phyloP scores from a whole-genome alignment of 2,797 vertebrate genomes.

The Myioborus melanocephalus region DNA sequence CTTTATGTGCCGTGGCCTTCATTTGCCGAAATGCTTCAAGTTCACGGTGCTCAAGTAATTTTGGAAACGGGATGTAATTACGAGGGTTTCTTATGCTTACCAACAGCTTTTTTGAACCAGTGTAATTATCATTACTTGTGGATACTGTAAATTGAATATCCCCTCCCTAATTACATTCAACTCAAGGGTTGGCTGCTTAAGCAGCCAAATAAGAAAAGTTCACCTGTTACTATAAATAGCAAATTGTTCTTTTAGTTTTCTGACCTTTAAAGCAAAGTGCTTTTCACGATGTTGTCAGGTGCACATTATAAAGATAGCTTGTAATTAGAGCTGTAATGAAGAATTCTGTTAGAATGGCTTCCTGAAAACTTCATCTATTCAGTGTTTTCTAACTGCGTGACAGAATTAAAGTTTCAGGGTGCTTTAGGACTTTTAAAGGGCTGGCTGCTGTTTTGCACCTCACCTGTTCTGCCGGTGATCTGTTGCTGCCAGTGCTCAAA shows the following conservation, averaged over 20 bases:
- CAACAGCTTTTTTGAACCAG: slow-evolving; percentile 80
- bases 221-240: slow-evolving; percentile 77
- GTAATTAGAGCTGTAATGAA: slow-evolving; percentile 82
- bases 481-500: slow-evolving; percentile 21
- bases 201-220: slow-evolving; percentile 80
- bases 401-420: slow-evolving; percentile 67
- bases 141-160: slow-evolving; percentile 87
- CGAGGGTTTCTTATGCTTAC: slow-evolving; percentile 83
- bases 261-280: slow-evolving; percentile 77
- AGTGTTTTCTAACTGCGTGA: slow-evolving; percentile 48
- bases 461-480: slow-evolving; percentile 11
- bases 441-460: neutral
- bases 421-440: slow-evolving; percentile 34
- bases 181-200: slow-evolving; percentile 78
- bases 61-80: slow-evolving; percentile 81
- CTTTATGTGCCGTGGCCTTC: slow-evolving; percentile 81
- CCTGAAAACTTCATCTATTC: slow-evolving; percentile 76
- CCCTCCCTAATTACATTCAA: slow-evolving; percentile 82
- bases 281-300: slow-evolving; percentile 74
- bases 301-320: slow-evolving; percentile 74
- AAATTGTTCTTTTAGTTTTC: slow-evolving; percentile 76
- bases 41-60: slow-evolving; percentile 77
- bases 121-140: slow-evolving; percentile 85
- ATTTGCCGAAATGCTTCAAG: slow-evolving; percentile 82
- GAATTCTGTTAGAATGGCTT: slow-evolving; percentile 74